Percentiles rank a stretch among this genome's conserved stretches.
Conservation (phyloP, 2,113 vertebrate species). For the Psophia crepitans region DNA sequence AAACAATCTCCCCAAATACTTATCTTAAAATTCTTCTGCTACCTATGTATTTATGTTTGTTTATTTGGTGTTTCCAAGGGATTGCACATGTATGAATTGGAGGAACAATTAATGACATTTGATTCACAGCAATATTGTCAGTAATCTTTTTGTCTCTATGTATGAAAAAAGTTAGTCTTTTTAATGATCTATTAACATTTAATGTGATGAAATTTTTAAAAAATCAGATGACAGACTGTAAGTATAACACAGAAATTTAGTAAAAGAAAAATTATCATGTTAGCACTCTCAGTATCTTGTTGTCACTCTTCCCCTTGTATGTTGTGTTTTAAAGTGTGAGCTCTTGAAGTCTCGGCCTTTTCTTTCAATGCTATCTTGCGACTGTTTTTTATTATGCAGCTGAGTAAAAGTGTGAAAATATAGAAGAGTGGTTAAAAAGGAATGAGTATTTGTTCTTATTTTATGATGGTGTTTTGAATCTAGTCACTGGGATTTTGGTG, state of each 20-base stretch:
- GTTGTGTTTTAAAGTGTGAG: background rate
- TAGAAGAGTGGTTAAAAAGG: background rate
- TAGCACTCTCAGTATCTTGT: background rate
- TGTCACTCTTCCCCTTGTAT: background rate
- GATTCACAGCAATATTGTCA: background rate
- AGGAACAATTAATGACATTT: background rate
- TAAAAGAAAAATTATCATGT: background rate
- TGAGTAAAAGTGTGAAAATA: background rate
- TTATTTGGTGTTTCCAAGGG: background rate
- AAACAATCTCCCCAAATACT: background rate
- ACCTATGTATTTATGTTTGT: background rate
- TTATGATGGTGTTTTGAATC: background rate
- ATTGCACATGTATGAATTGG: background rate
- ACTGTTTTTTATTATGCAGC: background rate
- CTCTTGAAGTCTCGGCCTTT: background rate
- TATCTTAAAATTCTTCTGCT: background rate
- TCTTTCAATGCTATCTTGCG: background rate
- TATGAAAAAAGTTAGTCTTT: background rate
- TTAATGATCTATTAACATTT: background rate
- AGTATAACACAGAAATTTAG: background rate
- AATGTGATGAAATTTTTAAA: background rate
- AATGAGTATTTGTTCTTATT: background rate
- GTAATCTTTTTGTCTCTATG: background rate
- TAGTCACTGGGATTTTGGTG: background rate
- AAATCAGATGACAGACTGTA: background rate